Evolutionary conservation across 2,888 invertebrate genomes (phyloP).

Genomic region (Drosophila subquinaria): DNA sequence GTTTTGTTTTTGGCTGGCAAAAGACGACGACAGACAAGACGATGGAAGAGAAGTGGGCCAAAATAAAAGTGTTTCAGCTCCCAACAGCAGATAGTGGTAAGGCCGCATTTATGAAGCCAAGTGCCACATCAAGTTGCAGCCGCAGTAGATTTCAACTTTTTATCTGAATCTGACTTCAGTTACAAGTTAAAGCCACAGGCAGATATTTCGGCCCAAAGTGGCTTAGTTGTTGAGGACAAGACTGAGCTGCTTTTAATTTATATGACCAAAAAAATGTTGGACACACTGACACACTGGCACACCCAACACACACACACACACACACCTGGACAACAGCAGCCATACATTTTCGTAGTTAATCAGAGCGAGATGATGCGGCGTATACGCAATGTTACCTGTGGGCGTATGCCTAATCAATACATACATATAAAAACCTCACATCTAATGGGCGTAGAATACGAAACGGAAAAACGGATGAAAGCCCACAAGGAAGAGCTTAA

Average conservation of each 20-base stretch:
- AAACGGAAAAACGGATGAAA: not conserved
- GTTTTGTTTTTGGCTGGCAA: conserved; percentile 38
- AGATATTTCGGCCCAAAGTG: conserved; percentile 71
- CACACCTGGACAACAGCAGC: conserved; percentile 36
- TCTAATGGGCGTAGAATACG: not conserved
- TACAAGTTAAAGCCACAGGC: conserved; percentile 64
- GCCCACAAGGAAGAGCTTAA: not conserved
- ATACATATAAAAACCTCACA: conserved; percentile 14
- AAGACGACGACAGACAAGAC: conserved; percentile 13
- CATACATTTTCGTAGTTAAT: conserved; percentile 66
- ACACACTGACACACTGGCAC: conserved; percentile 16
- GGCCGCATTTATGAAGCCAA: conserved; percentile 59
- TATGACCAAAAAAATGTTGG: conserved; percentile 59
- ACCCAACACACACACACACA: conserved; percentile 21
- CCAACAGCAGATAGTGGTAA: conserved; percentile 55
- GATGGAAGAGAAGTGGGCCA: conserved; percentile 3
- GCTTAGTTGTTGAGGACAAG: conserved; percentile 62
- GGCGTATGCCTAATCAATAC: conserved; percentile 41
- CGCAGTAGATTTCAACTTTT: conserved; percentile 74
- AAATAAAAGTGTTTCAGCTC: conserved; percentile 59
- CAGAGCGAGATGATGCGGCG: conserved; percentile 40
- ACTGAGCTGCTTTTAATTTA: conserved; percentile 78
- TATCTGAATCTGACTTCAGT: conserved; percentile 65
- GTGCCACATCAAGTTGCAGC: conserved; percentile 70
- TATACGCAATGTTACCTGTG: conserved; percentile 59